Conservation (phyloP, 2,113 vertebrate genomes). For the Gopherus evgoodei region DNA sequence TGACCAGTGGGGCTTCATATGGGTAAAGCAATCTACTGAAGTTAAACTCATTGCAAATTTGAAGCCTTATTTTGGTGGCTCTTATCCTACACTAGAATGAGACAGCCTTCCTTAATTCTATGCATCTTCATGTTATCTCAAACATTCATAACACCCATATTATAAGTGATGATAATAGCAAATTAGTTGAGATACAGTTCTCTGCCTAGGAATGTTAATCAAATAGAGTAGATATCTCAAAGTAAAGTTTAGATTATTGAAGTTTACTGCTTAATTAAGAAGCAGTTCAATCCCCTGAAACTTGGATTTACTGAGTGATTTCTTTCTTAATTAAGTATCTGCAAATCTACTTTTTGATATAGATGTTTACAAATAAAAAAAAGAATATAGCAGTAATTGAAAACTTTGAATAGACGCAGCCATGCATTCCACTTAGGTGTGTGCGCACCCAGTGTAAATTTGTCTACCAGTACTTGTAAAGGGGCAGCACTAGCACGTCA, state of each 20-base stretch:
- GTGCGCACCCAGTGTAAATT: neutral
- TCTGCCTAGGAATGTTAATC: neutral
- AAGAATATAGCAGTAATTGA: neutral
- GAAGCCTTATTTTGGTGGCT: neutral
- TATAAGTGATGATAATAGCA: neutral
- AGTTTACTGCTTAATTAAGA: slow-evolving; percentile 22
- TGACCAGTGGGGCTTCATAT: neutral
- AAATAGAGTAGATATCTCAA: neutral
- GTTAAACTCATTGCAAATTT: neutral
- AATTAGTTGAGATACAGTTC: neutral
- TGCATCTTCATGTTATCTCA: neutral
- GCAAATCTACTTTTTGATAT: neutral
- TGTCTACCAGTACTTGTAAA: neutral
- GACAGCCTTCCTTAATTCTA: neutral
- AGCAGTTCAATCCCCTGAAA: neutral
- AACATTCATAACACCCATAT: neutral
- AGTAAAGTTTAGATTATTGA: neutral
- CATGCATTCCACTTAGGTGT: neutral
- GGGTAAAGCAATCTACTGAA: neutral
- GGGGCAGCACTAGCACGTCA: too few species aligned
- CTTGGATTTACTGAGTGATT: neutral
- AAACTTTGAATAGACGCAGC: neutral
- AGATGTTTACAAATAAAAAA: neutral
- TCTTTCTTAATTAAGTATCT: neutral
- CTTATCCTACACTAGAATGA: neutral